These are phyloP conservation scores for Lysiphlebus fabarum DNA, from an alignment of 1,140 invertebrate species.

Conservation along the genomic window DNA sequence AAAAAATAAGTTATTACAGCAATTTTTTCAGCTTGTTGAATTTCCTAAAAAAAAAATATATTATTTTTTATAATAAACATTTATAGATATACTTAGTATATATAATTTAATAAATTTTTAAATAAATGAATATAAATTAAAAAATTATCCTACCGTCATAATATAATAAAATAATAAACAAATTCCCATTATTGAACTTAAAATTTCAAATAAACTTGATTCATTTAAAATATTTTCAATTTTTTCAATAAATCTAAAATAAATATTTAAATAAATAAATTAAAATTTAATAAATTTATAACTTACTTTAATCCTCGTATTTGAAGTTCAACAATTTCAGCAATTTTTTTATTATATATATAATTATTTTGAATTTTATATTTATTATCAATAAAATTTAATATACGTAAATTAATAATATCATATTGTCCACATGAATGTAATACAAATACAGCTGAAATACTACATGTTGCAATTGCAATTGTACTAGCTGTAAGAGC, in stretches of 20 bases:
- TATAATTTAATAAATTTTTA: too few species aligned
- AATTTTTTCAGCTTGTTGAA: too few species aligned
- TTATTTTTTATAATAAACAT: too few species aligned
- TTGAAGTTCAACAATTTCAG: conserved; percentile 24
- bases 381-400: conserved; percentile 14
- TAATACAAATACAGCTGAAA: conserved; percentile 32
- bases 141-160: conserved; percentile 21
- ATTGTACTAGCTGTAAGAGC: conserved; percentile 26
- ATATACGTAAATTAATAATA: conserved; percentile 27
- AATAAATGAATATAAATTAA: too few species aligned
- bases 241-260: conserved; percentile 30
- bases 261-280: too few species aligned
- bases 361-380: not conserved
- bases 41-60: too few species aligned
- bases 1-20: too few species aligned
- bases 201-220: conserved; percentile 33
- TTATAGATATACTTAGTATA: too few species aligned
- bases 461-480: conserved; percentile 28
- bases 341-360: conserved; percentile 3
- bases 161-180: conserved; percentile 30
- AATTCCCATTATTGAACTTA: conserved; percentile 31
- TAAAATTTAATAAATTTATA: not conserved
- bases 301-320: conserved; percentile 25
- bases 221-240: conserved; percentile 30
- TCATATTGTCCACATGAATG: conserved; percentile 35